Evolutionary conservation across 2,888 invertebrate genomes (phyloP), one percentile per base, ranked within the genome.

Genomic region (Platycnemis pennipes): DNA sequence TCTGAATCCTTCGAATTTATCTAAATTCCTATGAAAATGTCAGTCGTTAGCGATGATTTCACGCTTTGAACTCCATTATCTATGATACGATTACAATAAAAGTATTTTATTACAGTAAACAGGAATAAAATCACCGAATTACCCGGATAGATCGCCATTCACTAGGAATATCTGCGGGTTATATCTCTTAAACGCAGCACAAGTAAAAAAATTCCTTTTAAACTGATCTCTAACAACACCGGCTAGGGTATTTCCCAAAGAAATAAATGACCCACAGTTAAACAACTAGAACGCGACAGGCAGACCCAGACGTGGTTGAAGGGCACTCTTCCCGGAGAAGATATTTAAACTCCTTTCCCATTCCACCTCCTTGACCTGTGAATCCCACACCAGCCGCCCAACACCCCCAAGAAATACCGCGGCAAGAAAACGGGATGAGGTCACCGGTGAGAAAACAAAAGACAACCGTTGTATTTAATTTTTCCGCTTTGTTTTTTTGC

Each of bases 391-490:
- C 37, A 5, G 1, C 37, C 77, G 77, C 77, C 77, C 0, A 77
- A 77, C 77, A 77, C 2, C 77, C 77, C 77, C 31, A 37, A 11
- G 37, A 37, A 77, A 77, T 37, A 77, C 77, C 4, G 77, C 77
- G 31, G 31, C 31, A 77, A 77, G 77, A 77, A 37, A 77, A 77
- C 77, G 77, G 37, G 77, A 77, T 77, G 77, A 77, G 77, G 77
- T 77, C 77, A 77, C 77, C 77, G 37, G 77, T 16, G 77, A 77
- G 77, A 77, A 77, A 77, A 77, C 77, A 77, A 77, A 77, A 77
- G 77, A 77, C 31, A 77, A 77, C 77, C 77, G 77, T 77, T 77
- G 77, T 77, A 77, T 77, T 77, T 77, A 77, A 77, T 77, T 31
- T 77, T 37, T 77, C 77, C 37, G 11, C 31, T 77, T 77, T 22